These are phyloP conservation scores for Melanotaenia boesemani DNA, from an alignment of 2,797 vertebrate genomes.

Conservation along the genomic window DNA sequence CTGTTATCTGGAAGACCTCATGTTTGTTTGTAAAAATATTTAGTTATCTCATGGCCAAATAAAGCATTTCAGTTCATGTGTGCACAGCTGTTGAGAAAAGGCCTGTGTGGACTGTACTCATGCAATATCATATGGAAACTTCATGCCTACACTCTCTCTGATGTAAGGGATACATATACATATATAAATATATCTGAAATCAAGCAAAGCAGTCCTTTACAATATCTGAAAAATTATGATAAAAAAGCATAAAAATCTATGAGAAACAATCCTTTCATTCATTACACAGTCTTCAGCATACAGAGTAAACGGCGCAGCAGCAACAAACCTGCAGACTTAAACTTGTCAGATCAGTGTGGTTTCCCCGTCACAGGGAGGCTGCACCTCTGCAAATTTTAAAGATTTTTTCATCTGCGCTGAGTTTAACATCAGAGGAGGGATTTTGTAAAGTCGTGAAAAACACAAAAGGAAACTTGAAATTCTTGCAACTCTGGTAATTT, in stretches of 20 bases:
- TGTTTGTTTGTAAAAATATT: neutral
- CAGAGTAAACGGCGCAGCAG: constrained; percentile 65
- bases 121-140: constrained; percentile 56
- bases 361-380: constrained; percentile 34
- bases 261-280: constrained; percentile 70
- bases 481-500: constrained; percentile 23
- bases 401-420: constrained; percentile 14
- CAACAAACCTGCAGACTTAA: constrained; percentile 45
- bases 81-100: constrained; percentile 28
- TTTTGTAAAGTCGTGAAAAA: constrained; percentile 31
- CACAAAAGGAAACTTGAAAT: constrained; percentile 27
- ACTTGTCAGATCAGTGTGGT: constrained; percentile 25
- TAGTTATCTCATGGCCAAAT: neutral
- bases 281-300: constrained; percentile 59
- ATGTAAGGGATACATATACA: constrained; percentile 72
- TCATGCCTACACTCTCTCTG: constrained; percentile 66
- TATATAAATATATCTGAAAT: constrained; percentile 72
- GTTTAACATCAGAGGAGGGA: constrained; percentile 27
- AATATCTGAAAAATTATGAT: constrained; percentile 84
- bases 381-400: constrained; percentile 17
- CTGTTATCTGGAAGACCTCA: neutral
- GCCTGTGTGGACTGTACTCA: constrained; percentile 37
- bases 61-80: neutral
- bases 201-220: constrained; percentile 86
- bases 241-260: constrained; percentile 76